phyloP scores from a whole-genome alignment of 2,113 vertebrate genomes.

The Sorex fumeus region DNA sequence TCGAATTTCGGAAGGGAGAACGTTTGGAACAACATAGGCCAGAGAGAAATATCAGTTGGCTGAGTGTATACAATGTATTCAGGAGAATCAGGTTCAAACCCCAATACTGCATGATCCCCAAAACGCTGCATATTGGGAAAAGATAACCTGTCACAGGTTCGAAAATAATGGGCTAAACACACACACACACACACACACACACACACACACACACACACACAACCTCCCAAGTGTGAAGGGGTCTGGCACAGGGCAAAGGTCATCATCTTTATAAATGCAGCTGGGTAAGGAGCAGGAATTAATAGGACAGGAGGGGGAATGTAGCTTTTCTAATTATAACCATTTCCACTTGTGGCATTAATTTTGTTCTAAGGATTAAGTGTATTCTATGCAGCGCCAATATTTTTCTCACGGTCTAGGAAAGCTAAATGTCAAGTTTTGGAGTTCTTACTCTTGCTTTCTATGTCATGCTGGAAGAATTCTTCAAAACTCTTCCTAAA shows the following conservation, averaged over 20 bases:
- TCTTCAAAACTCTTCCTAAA: background rate
- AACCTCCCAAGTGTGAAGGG: background rate
- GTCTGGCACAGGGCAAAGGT: background rate
- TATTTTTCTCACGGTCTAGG: constrained; percentile 8
- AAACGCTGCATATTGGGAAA: background rate
- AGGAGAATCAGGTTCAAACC: no score
- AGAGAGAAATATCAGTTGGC: no score
- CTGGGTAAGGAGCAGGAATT: background rate
- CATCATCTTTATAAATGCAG: constrained; percentile 1
- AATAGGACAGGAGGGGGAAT: background rate
- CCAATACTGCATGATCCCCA: no score
- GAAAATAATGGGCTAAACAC: background rate
- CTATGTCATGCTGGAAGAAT: background rate
- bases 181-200: background rate
- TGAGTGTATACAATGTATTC: no score
- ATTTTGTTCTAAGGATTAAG: constrained; percentile 44
- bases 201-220: no score
- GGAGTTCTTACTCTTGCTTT: constrained; percentile 24
- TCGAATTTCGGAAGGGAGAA: no score
- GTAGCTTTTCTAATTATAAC: constrained; percentile 12
- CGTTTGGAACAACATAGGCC: no score
- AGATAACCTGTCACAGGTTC: background rate
- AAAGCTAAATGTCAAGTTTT: constrained; percentile 38
- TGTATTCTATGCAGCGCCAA: constrained; percentile 25
- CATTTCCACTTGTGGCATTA: constrained; percentile 25